A percentile compares a stretch with the other conserved stretches of the same genome.
Conservation (phyloP, 2,797 vertebrate species). For the Muscicapa striata region DNA sequence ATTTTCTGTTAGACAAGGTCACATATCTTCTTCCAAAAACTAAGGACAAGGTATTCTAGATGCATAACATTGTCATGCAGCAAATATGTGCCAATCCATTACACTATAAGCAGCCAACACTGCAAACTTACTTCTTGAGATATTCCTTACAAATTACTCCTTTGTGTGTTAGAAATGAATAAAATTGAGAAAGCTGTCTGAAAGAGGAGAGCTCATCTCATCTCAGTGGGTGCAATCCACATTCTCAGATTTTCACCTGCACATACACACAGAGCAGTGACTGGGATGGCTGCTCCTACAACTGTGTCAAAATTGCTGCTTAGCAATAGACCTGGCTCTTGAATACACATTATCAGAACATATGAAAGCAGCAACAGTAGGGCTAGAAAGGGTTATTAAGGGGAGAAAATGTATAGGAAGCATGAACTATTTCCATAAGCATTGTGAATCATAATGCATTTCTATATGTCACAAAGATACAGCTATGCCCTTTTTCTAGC, state of each 20-base stretch:
- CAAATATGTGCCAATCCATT: neutral
- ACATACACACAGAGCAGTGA: neutral
- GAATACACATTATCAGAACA: neutral
- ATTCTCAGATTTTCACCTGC: neutral
- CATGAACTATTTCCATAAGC: neutral
- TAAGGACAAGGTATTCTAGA: neutral
- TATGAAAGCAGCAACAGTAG: neutral
- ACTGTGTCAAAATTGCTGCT: neutral
- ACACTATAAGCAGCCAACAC: neutral
- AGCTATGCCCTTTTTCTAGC: constrained; percentile 2
- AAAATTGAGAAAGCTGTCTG: neutral
- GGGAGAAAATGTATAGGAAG: neutral
- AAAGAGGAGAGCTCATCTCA: neutral
- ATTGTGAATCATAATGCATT: neutral
- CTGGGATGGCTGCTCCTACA: neutral
- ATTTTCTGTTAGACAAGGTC: neutral
- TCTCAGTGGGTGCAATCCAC: neutral
- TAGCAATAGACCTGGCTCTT: neutral
- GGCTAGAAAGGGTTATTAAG: neutral
- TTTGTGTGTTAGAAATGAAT: neutral
- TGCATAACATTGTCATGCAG: neutral
- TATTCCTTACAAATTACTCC: neutral
- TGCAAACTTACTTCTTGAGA: neutral
- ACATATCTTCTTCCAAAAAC: neutral
- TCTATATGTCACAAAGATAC: neutral